phyloP scores from a whole-genome alignment of 2,888 invertebrate species.

The Cheilosia grossa region DNA sequence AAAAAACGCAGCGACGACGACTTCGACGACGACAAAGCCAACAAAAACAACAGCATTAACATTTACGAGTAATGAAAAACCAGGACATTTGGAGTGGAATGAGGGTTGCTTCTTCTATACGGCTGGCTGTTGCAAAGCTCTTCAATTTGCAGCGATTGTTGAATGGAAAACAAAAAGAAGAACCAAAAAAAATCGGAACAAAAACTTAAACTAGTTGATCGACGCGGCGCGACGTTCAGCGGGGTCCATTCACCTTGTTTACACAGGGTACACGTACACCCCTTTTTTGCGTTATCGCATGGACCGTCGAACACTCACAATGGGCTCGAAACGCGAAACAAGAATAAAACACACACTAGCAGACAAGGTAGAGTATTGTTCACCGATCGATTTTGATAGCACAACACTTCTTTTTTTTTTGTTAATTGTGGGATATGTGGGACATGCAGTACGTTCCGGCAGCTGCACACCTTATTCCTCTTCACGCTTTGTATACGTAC shows the following conservation, averaged over 20 bases:
- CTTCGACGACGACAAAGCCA: constrained; percentile 53
- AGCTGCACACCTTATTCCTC: constrained; percentile 65
- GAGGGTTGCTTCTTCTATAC: constrained; percentile 32
- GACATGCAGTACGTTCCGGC: constrained; percentile 31
- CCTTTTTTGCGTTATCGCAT: constrained; percentile 52
- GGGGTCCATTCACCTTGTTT: constrained; percentile 68
- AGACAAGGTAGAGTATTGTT: constrained; percentile 59
- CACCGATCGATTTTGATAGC: constrained; percentile 45
- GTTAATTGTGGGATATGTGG: constrained; percentile 21
- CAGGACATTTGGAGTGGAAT: constrained; percentile 61
- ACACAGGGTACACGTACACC: constrained; percentile 57
- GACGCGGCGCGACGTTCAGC: constrained; percentile 43
- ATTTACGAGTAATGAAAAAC: constrained; percentile 71
- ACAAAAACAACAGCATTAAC: constrained; percentile 70
- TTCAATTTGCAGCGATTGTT: constrained; percentile 69
- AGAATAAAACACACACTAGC: constrained; percentile 11
- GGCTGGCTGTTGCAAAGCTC: constrained; percentile 45
- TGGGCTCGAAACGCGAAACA: constrained; percentile 37
- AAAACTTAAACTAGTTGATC: constrained; percentile 67
- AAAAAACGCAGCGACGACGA: constrained; percentile 62
- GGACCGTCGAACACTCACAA: constrained; percentile 61
- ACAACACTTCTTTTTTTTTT: constrained; percentile 25
- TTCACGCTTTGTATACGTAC: constrained; percentile 9
- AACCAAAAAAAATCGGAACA: constrained; percentile 29
- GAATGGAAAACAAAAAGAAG: constrained; percentile 36